Conservation (phyloP, 1,140 invertebrate species). For the Rhagoletis pomonella region DNA sequence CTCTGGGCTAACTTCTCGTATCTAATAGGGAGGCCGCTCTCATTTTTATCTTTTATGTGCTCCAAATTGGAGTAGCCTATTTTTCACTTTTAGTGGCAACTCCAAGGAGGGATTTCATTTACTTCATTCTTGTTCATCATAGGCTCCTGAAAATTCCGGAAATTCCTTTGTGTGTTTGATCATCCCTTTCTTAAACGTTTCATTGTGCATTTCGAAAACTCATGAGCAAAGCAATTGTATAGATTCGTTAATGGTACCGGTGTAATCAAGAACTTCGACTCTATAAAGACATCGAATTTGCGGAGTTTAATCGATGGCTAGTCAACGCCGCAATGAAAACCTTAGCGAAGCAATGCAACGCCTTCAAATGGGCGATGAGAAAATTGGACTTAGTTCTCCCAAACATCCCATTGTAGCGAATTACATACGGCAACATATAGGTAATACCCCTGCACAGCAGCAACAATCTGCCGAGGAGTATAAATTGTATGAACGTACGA, state of each 20-base stretch:
- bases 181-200: not conserved
- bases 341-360: conserved; percentile 64
- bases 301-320: conserved; percentile 43
- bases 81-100: conserved; percentile 21
- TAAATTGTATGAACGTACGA: conserved; percentile 79
- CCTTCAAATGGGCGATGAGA: conserved; percentile 62
- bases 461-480: conserved; percentile 75
- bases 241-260: not conserved
- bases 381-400: conserved; percentile 27
- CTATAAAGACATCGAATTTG: conserved; percentile 10
- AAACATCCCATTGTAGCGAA: conserved; percentile 64
- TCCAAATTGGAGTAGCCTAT: conserved; percentile 8
- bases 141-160: conserved; percentile 31
- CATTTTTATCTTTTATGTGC: not conserved
- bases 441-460: conserved; percentile 57
- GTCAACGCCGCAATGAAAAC: conserved; percentile 41
- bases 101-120: conserved; percentile 24
- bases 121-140: conserved; percentile 36
- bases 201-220: not conserved
- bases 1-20: too few relatives aligned
- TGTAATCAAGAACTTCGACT: not conserved
- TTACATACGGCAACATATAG: conserved; percentile 62
- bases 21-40: too few relatives aligned
- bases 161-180: conserved; percentile 22
- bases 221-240: not conserved